A percentile compares a stretch with the other conserved stretches of the same genome.
Conservation (phyloP, 1,140 invertebrate species). For the Ceratitis capitata region DNA sequence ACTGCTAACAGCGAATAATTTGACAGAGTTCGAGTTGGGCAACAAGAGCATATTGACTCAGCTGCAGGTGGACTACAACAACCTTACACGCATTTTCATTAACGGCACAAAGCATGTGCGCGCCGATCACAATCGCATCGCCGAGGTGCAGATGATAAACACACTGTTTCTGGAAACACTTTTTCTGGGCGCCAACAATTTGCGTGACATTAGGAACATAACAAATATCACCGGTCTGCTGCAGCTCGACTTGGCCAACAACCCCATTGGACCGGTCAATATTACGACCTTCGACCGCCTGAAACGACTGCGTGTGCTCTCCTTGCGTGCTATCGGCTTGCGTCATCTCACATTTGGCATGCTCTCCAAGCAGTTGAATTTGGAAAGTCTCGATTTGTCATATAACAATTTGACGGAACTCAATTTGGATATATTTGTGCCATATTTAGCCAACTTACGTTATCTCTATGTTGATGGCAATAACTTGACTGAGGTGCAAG, state of each 20-base stretch:
- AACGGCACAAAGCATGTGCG: slow-evolving; percentile 56
- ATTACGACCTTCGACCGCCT: slow-evolving; percentile 58
- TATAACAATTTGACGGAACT: slow-evolving; percentile 60
- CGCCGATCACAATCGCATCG: slow-evolving; percentile 58
- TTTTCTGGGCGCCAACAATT: slow-evolving; percentile 50
- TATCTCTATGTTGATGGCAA: slow-evolving; percentile 60
- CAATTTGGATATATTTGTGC: slow-evolving; percentile 62
- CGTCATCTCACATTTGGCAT: slow-evolving; percentile 56
- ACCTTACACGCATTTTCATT: slow-evolving; percentile 53
- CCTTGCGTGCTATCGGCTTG: slow-evolving; percentile 53
- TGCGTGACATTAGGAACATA: slow-evolving; percentile 54
- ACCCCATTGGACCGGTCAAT: slow-evolving; percentile 56
- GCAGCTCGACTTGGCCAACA: slow-evolving; percentile 55
- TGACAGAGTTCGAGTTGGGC: slow-evolving; percentile 50
- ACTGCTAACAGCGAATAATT: slow-evolving; percentile 50
- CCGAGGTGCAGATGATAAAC: slow-evolving; percentile 49
- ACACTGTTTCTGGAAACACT: slow-evolving; percentile 53
- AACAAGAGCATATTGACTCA: slow-evolving; percentile 58
- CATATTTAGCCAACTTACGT: slow-evolving; percentile 55
- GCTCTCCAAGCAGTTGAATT: slow-evolving; percentile 55
- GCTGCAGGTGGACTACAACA: slow-evolving; percentile 57
- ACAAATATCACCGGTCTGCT: slow-evolving; percentile 53
- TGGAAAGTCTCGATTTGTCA: slow-evolving; percentile 59
- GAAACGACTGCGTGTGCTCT: slow-evolving; percentile 51
- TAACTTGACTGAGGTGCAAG: slow-evolving; percentile 53